Base-by-base conservation (phyloP, 2,888 invertebrate species). In the Lasioglossum calceatum region DNA sequence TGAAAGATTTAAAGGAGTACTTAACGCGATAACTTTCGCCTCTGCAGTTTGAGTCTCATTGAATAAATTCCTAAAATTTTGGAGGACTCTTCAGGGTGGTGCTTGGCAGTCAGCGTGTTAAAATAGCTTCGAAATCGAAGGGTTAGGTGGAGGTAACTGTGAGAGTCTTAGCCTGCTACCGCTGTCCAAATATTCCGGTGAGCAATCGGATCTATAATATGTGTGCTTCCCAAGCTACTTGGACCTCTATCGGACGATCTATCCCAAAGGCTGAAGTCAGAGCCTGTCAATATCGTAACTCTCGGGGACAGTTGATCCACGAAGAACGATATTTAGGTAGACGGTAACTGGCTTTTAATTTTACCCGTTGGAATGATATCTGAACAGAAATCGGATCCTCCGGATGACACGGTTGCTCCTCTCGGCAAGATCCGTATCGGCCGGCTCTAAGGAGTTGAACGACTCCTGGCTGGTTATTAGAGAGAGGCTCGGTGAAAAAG, bases 381-480 rank as follows among this genome's bases (percentile, higher is more conserved):
- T 70, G 79, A 70, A 42, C 64, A 76, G 75, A 77, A 71, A 85
- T 85, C 85, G 82, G 86, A 87, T 82, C 81, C 86, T 27, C n/a
- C 50, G 42, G 74, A 77, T 87, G 82, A 86, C 86, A 85, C 75
- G 71, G 71, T 27, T 72, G 77, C 81, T 58, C 77, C 36, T 39
- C 67, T 74, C 42, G 70, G 8, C 0, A 42, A 87, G 87, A 86
- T 87, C 78, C 86, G 86, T 86, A 87, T 87, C 87, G 64, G 77
- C 44, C 42, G 83, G 72, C 16, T 79, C 83, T 78, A 73, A 61
- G 70, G 80, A 86, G 84, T 84, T 79, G 80, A 85, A 83, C 81
- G 79, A 74, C 82, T 86, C 81, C 64, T 79, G 75, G 70, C 39
- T 79, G 88, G 88, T 88, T 88, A 89, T 88, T 89, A 89, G 88